Evolutionary conservation across 2,888 invertebrate genomes (phyloP), one percentile per base, ranked within the genome.

Genomic region (Ophioninae sp.): DNA sequence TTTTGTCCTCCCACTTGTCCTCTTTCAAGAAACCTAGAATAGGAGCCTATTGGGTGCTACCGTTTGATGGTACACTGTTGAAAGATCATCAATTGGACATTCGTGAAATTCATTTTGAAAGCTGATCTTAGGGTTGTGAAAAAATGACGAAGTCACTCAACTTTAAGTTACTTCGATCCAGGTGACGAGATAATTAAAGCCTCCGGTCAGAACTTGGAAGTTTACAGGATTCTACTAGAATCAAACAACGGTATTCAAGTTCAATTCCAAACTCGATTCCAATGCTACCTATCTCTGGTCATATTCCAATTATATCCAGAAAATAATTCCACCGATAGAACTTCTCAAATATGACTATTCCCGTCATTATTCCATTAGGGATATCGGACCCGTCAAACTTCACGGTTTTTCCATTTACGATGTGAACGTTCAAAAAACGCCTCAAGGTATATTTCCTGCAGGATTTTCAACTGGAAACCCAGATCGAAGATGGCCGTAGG

Each of bases 1-100:
- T 67, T 68, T 68, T 65, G 20, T 78, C 56, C 37, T 64, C 64
- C 37, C 23, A 17, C 21, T 62, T 39, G 64, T 57, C 61, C 13
- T 13, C 13, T 2, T n/a, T 62, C 62, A 39, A 23, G 37, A 37
- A 37, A 20, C 44, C 23, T 30, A 7, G 30, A 2, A 44, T n/a
- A 8, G 69, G 2, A 8, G 41, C 8, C 41, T 8, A 8, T 41
- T 41, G 17, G 50, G 17, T 50, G 17, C 17, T 17, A 17, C 17
- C 17, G 17, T 17, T 10, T 6, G 6, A 50, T 50, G 17, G 50
- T 50, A 50, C 17, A 6, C 13, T 5, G 6, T 13, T 5, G 50
- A 50, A 50, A 6, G 17, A 50, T 6, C 17, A 50, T 50, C 5
- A 50, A 17, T 17, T 50, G 17, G 6, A 50, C 17, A 6, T 17